A percentile compares a stretch with the other conserved stretches of the same genome.
These are phyloP conservation scores for Volucella inflata DNA, from an alignment of 2,888 invertebrate species.

Conservation along the genomic window DNA sequence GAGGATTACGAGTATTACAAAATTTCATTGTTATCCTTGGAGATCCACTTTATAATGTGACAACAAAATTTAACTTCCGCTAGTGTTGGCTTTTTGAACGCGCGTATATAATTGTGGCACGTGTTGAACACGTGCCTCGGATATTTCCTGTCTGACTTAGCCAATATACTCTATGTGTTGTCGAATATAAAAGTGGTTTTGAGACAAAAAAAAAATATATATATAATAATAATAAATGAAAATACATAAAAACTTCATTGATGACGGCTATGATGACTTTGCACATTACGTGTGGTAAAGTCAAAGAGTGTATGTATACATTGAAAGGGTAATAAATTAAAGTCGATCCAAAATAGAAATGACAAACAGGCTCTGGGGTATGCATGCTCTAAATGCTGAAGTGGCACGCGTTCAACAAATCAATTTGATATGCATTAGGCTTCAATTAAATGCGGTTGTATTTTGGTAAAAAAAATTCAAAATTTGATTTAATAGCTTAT, in stretches of 20 bases:
- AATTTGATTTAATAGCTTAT: constrained; percentile 42
- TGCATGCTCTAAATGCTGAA: constrained; percentile 12
- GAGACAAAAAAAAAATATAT: constrained; percentile 19
- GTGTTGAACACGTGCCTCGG: constrained; percentile 82
- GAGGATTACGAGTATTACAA: constrained; percentile 2
- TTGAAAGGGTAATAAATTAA: constrained; percentile 71
- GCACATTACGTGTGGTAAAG: constrained; percentile 56
- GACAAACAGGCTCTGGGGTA: constrained; percentile 2
- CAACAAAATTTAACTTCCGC: constrained; percentile 68
- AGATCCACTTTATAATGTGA: constrained; percentile 70
- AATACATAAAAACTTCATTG: constrained; percentile 35
- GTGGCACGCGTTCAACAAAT: constrained; percentile 64
- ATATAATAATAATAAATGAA: constrained; percentile 30
- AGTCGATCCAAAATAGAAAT: constrained; percentile 49
- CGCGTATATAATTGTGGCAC: constrained; percentile 81
- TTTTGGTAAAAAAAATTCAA: constrained; percentile 22
- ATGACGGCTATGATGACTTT: constrained; percentile 62
- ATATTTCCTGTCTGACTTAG: constrained; percentile 49
- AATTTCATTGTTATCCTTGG: constrained; percentile 37
- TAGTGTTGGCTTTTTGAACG: constrained; percentile 24
- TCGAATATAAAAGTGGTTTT: constrained; percentile 29
- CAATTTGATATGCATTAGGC: constrained; percentile 69
- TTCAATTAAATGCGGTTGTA: constrained; percentile 61
- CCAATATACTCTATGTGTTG: constrained; percentile 22
- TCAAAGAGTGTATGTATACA: constrained; percentile 18